These are phyloP conservation scores for Biston stratarius DNA, from an alignment of 2,888 invertebrate species.

Conservation along the genomic window DNA sequence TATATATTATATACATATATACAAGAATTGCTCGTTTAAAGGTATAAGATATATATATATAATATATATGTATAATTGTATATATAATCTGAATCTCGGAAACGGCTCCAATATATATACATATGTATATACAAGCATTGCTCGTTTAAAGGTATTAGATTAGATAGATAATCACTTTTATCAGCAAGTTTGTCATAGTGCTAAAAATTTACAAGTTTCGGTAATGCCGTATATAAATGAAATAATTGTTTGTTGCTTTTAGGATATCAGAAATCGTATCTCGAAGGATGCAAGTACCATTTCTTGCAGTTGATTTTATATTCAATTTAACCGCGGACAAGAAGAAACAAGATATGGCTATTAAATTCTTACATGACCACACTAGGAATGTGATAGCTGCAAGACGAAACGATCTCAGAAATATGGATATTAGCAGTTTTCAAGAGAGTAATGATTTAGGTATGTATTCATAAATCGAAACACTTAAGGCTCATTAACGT, in stretches of 20 bases:
- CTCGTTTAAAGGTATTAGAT: too few relatives aligned
- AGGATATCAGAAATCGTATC: constrained; percentile 61
- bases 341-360: constrained; percentile 79
- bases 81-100: too few relatives aligned
- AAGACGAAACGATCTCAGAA: constrained; percentile 66
- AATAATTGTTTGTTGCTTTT: constrained; percentile 31
- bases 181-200: too few relatives aligned
- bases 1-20: too few relatives aligned
- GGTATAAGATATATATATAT: too few relatives aligned
- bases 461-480: constrained; percentile 41
- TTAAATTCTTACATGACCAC: constrained; percentile 75
- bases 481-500: background rate
- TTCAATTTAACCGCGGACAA: constrained; percentile 86
- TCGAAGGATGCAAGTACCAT: constrained; percentile 68
- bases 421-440: constrained; percentile 56
- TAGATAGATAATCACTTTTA: too few relatives aligned
- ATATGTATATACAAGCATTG: too few relatives aligned
- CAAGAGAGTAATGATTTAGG: constrained; percentile 60
- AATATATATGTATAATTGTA: too few relatives aligned
- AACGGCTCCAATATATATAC: too few relatives aligned
- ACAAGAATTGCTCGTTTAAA: too few relatives aligned
- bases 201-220: too few relatives aligned
- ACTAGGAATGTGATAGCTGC: constrained; percentile 77
- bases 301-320: constrained; percentile 61
- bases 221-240: background rate